Evolutionary conservation across 2,113 vertebrate genomes (phyloP).

Genomic region (Ochotona curzoniae): DNA sequence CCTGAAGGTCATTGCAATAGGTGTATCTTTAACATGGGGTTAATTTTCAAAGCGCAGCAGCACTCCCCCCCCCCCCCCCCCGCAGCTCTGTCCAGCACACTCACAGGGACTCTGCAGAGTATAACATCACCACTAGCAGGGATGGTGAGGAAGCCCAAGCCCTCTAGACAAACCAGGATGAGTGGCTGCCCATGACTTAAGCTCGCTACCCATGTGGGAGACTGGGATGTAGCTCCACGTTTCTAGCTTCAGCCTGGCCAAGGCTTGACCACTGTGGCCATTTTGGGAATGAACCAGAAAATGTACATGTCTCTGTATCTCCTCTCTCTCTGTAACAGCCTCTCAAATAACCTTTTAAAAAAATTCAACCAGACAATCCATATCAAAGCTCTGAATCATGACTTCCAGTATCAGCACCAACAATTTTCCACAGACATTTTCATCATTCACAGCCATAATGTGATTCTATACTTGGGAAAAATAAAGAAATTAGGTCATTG

Average conservation of each 20-base stretch:
- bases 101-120: not conserved
- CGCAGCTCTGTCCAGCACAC: not conserved
- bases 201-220: no score
- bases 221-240: no score
- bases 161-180: no score
- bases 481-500: conserved; percentile 38
- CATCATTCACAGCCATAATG: conserved; percentile 47
- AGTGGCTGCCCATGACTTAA: no score
- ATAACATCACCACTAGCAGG: not conserved
- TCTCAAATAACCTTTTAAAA: no score
- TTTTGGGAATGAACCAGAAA: no score
- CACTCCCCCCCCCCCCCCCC: not conserved
- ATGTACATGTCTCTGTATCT: no score
- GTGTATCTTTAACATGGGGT: conserved; percentile 51
- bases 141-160: not conserved
- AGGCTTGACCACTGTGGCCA: no score
- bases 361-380: not conserved
- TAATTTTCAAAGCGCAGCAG: not conserved
- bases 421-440: conserved; percentile 56
- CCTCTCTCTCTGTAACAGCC: no score
- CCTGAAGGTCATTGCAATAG: not conserved
- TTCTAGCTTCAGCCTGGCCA: no score
- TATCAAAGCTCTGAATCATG: conserved; percentile 57
- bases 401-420: conserved; percentile 48
- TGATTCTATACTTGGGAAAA: not conserved